Base-by-base conservation (phyloP, 2,797 vertebrate genomes). In the Ciconia nigra region DNA sequence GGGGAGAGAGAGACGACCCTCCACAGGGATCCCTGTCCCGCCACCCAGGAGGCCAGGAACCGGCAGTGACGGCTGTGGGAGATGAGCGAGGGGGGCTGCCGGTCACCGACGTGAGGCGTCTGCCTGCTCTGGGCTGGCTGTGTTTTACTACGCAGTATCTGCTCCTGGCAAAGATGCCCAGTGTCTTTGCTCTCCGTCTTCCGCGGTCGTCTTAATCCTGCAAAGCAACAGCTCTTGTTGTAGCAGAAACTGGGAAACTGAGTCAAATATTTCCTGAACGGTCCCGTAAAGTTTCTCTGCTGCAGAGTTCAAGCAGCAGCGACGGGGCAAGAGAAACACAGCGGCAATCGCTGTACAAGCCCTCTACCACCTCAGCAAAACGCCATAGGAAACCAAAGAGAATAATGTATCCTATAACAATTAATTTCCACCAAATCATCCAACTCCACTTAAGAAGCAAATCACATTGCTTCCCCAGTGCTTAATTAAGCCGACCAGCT, bases 51-150 rank as follows among this genome's bases (percentile, higher is more conserved):
- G n/a, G 16, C 28, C 49, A 52, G n/a, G 31, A 44, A 22, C 9
- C 16, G 2, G 19, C 0, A 1, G 7, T 72, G 49, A 57, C 0
- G 7, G n/a, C 11, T 37, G 25, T 41, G 9, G 31, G 10, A 11
- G 5, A 31, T 44, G 51, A 73, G 15, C 0, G 0, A 49, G 19
- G 2, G 2, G 20, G 20, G 17, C 12, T 83, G 31, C 49, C 17
- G 7, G 42, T 35, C 76, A 54, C 26, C 1, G 2, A 31, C 10
- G 0, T 14, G 11, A 88, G 12, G 35, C 1, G 0, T 26, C 42
- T 0, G 1, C 35, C 42, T 54, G 46, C 63, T 54, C 69, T 26
- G 42, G 54, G 10, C 29, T 70, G 18, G 39, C 35, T 51, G 14
- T 58, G 35, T 31, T 86, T 62, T 78, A 28, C 37, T 16, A 2